Evolutionary conservation across 2,113 vertebrate species (phyloP).

Genomic region (Naja naja): DNA sequence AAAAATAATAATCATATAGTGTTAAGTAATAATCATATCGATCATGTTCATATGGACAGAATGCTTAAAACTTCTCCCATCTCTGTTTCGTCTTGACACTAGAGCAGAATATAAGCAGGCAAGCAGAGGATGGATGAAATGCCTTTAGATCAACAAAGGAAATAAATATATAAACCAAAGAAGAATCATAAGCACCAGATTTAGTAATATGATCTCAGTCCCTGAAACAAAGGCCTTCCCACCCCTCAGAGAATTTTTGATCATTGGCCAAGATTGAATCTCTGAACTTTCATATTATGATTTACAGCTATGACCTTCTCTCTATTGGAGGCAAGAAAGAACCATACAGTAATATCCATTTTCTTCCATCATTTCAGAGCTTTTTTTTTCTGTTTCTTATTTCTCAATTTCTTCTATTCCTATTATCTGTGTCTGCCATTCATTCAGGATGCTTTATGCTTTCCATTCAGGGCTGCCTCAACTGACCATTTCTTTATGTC

Average conservation of each 20-base stretch:
- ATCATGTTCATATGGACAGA: neutral
- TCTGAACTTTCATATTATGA: neutral
- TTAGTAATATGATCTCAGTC: neutral
- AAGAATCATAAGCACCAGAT: neutral
- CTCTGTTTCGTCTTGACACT: neutral
- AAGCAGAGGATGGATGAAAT: neutral
- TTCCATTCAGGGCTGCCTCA: neutral
- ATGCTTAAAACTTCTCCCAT: neutral
- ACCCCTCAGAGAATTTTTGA: neutral
- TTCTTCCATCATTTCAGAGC: neutral
- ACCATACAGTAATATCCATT: neutral
- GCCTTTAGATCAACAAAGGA: neutral
- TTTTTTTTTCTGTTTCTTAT: neutral
- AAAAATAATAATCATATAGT: neutral
- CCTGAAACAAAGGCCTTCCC: neutral
- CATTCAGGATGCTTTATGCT: constrained; percentile 6
- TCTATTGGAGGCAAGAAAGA: neutral
- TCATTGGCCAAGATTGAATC: neutral
- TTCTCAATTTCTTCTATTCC: constrained; percentile 9
- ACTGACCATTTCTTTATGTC: neutral
- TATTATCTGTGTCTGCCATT: constrained; percentile 16
- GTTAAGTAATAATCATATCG: neutral
- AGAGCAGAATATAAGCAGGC: neutral
- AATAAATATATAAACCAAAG: neutral
- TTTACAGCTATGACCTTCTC: neutral